phyloP scores from a whole-genome alignment of 2,797 vertebrate species.

The Capromys pilorides region DNA sequence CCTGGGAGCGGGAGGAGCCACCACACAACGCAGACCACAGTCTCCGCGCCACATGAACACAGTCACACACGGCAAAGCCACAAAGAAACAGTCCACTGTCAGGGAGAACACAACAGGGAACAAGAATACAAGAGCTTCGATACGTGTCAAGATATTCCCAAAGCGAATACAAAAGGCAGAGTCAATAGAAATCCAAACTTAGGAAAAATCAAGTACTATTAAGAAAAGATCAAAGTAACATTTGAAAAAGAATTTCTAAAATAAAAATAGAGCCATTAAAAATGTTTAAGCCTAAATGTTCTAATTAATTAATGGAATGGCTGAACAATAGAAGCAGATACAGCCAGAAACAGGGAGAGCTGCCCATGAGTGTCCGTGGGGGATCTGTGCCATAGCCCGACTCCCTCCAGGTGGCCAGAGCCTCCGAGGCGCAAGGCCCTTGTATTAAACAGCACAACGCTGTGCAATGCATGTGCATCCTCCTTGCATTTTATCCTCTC shows the following conservation, averaged over 20 bases:
- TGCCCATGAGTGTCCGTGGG: not conserved
- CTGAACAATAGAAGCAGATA: constrained; percentile 1
- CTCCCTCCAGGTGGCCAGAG: not conserved
- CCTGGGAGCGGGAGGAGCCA: not conserved
- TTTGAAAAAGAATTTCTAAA: constrained; percentile 28
- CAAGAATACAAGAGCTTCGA: constrained; percentile 6
- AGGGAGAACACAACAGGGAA: not conserved
- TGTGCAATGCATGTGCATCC: not conserved
- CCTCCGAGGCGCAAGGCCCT: not conserved
- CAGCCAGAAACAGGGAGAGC: not conserved
- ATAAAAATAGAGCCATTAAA: not conserved
- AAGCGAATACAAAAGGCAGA: not conserved
- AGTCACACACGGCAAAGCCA: not conserved
- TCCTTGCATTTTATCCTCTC: not conserved
- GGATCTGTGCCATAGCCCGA: not conserved
- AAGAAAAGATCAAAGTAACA: constrained; percentile 31
- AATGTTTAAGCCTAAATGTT: not conserved
- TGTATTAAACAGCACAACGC: not conserved
- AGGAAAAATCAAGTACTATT: not conserved
- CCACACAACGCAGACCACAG: not conserved
- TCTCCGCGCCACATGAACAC: not conserved
- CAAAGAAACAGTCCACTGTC: not conserved
- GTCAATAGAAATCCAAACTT: constrained; percentile 7
- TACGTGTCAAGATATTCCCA: not conserved
- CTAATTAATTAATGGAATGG: not conserved